Evolutionary conservation across 2,797 vertebrate genomes (phyloP).

Genomic region (Sciurus vulgaris): DNA sequence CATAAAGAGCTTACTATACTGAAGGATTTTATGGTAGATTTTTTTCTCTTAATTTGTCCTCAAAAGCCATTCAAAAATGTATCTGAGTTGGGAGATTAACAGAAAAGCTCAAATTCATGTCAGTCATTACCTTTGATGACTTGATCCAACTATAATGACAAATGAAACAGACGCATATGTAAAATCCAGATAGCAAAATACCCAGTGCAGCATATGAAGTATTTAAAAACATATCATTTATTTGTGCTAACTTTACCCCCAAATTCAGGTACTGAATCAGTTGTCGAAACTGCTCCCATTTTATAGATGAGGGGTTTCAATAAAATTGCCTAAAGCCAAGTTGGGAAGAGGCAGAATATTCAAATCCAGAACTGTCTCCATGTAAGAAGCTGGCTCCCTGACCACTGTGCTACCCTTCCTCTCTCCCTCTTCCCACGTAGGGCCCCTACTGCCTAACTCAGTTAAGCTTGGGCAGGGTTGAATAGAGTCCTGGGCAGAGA

Average conservation of each 20-base stretch:
- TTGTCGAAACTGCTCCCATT: neutral
- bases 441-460: rapidly evolving
- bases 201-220: neutral
- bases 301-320: neutral
- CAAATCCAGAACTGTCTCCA: neutral
- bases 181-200: neutral
- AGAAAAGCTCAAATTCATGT: neutral
- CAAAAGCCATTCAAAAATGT: neutral
- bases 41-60: neutral
- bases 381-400: neutral
- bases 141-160: neutral
- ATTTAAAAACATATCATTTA: neutral
- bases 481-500: neutral
- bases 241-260: neutral
- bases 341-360: neutral
- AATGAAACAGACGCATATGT: neutral
- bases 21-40: neutral
- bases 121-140: neutral
- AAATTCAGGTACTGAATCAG: neutral
- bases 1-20: neutral
- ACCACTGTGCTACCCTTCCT: neutral
- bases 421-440: rapidly evolving
- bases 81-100: neutral
- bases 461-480: rapidly evolving
- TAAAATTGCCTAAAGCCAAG: neutral